A percentile compares a stretch with the other conserved stretches of the same genome.
These are phyloP conservation scores for Lacanobia oleracea DNA, from an alignment of 2,888 invertebrate species.

Conservation along the genomic window DNA sequence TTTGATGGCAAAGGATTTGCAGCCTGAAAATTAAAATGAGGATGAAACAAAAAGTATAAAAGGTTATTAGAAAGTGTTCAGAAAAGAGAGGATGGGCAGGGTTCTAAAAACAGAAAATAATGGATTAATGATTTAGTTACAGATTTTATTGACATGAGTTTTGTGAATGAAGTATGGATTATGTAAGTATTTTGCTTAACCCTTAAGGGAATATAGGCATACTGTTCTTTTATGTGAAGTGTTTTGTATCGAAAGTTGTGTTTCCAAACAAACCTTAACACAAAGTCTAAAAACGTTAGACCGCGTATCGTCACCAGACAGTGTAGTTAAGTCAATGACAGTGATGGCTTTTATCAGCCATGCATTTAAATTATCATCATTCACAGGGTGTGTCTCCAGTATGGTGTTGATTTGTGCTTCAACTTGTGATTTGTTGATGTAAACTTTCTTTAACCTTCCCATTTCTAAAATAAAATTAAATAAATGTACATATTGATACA, in stretches of 20 bases:
- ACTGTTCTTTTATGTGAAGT: no score
- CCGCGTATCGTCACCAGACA: slow-evolving; percentile 95
- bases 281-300: slow-evolving; percentile 96
- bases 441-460: slow-evolving; percentile 71
- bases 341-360: slow-evolving; percentile 96
- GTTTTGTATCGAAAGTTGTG: neutral
- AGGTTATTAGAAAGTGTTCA: no score
- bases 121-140: no score
- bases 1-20: slow-evolving; percentile 86
- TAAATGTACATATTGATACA: no score
- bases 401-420: slow-evolving; percentile 79
- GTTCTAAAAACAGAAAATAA: no score
- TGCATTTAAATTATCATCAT: slow-evolving; percentile 90
- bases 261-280: slow-evolving; percentile 91
- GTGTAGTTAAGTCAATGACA: slow-evolving; percentile 97
- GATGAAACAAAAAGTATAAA: neutral
- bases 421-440: slow-evolving; percentile 78
- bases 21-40: slow-evolving; percentile 81
- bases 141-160: no score
- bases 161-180: no score
- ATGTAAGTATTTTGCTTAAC: neutral
- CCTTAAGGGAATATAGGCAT: no score
- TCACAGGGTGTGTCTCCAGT: slow-evolving; percentile 76
- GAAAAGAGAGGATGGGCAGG: neutral
- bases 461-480: slow-evolving; percentile 68